phyloP scores from a whole-genome alignment of 2,113 vertebrate species.

The Phocoena phocoena region DNA sequence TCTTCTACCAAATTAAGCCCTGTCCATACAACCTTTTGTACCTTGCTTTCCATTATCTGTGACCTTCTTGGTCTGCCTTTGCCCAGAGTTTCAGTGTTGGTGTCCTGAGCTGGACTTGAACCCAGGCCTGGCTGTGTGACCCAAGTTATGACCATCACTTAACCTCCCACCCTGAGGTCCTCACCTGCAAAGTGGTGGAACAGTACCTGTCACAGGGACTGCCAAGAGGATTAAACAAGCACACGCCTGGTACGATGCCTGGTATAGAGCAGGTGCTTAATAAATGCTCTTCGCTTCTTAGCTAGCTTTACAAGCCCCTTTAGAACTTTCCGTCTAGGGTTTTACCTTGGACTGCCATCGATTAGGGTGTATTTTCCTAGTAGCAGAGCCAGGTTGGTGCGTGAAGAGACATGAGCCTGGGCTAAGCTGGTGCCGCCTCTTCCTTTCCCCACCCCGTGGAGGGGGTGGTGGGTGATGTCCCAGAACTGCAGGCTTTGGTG shows the following conservation, averaged over 20 bases:
- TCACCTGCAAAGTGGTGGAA: background rate
- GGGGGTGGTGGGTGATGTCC: background rate
- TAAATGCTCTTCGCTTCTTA: background rate
- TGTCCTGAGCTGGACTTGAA: background rate
- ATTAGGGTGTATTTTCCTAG: background rate
- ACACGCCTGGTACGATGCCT: background rate
- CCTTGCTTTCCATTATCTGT: background rate
- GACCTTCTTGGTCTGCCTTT: background rate
- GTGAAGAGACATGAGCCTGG: background rate
- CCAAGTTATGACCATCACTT: background rate
- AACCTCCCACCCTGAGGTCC: background rate
- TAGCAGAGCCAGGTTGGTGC: background rate
- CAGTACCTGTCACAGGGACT: background rate
- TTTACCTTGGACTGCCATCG: background rate
- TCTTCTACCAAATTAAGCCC: background rate
- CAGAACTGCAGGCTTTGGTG: background rate
- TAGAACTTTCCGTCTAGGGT: background rate
- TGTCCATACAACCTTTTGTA: background rate
- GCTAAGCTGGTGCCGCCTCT: background rate
- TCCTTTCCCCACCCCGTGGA: background rate
- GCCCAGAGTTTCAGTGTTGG: background rate
- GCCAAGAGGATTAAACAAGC: background rate
- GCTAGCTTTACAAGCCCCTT: background rate
- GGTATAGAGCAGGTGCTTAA: background rate
- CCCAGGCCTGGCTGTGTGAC: background rate